phyloP scores from a whole-genome alignment of 2,888 invertebrate genomes.

The Epistrophe eligans region DNA sequence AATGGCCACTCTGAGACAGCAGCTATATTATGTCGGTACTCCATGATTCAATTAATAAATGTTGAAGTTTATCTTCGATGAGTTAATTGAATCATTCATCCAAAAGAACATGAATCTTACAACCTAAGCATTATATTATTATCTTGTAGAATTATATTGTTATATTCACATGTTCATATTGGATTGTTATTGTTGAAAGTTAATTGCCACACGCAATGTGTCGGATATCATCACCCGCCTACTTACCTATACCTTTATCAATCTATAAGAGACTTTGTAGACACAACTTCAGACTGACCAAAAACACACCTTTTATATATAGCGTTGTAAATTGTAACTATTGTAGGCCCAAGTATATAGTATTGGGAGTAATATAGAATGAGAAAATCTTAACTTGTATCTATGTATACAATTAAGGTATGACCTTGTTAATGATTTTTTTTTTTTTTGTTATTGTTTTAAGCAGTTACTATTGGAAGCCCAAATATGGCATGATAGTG shows the following conservation, averaged over 20 bases:
- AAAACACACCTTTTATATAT: conserved; percentile 16
- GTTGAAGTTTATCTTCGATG: conserved; percentile 12
- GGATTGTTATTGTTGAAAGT: conserved; percentile 2
- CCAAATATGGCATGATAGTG: conserved; percentile 59
- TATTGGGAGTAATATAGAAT: conserved; percentile 49
- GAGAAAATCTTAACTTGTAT: conserved; percentile 57
- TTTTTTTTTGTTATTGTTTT: conserved; percentile 7
- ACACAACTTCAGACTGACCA: conserved; percentile 32
- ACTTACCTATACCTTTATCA: conserved; percentile 16
- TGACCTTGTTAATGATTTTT: conserved; percentile 71
- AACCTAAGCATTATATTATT: background rate
- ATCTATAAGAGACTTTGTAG: background rate
- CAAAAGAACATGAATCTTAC: conserved; percentile 12
- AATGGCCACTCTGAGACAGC: background rate
- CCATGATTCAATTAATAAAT: conserved; percentile 17
- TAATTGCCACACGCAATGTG: conserved; percentile 30
- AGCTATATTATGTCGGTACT: background rate
- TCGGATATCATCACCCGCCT: conserved; percentile 20
- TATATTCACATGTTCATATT: background rate
- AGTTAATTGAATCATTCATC: conserved; percentile 38
- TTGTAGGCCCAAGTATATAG: conserved; percentile 6
- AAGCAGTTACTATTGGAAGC: conserved; percentile 4
- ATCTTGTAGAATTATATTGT: background rate
- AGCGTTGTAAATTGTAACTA: background rate
- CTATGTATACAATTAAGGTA: conserved; percentile 54